These are phyloP conservation scores for Drosophila meridiana DNA, from an alignment of 2,888 invertebrate species.

Conservation along the genomic window DNA sequence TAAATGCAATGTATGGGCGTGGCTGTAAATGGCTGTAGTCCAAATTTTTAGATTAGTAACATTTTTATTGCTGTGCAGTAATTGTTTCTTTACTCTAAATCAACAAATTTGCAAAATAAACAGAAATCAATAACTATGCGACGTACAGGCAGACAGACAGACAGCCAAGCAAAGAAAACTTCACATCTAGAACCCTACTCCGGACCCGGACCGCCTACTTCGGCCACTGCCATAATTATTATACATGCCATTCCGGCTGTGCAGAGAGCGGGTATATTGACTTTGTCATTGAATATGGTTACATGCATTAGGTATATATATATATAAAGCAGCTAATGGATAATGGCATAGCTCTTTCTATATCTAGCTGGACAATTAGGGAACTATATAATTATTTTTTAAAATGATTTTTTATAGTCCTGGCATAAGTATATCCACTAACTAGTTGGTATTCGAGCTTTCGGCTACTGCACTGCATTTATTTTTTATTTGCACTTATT, in stretches of 20 bases:
- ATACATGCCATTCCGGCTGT: conserved; percentile 30
- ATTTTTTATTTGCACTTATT: conserved; percentile 60
- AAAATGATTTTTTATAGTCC: background rate
- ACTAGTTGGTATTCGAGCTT: conserved; percentile 16
- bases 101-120: conserved; percentile 52
- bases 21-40: background rate
- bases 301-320: background rate
- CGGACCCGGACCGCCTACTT: conserved; percentile 7
- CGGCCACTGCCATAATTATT: conserved; percentile 68
- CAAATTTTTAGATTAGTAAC: background rate
- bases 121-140: conserved; percentile 64
- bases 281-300: conserved; percentile 2
- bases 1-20: conserved; percentile 20
- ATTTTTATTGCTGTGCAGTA: background rate
- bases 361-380: background rate
- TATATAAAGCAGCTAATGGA: background rate
- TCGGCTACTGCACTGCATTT: conserved; percentile 18
- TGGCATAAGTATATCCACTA: background rate
- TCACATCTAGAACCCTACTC: conserved; percentile 21
- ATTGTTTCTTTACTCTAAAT: conserved; percentile 26
- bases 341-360: background rate
- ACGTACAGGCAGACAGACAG: conserved; percentile 21
- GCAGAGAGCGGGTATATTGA: conserved; percentile 7
- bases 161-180: conserved; percentile 29
- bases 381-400: background rate